Percentiles rank a stretch among this genome's conserved stretches.
phyloP scores from a whole-genome alignment of 2,888 invertebrate species.

The Sipha maydis region DNA sequence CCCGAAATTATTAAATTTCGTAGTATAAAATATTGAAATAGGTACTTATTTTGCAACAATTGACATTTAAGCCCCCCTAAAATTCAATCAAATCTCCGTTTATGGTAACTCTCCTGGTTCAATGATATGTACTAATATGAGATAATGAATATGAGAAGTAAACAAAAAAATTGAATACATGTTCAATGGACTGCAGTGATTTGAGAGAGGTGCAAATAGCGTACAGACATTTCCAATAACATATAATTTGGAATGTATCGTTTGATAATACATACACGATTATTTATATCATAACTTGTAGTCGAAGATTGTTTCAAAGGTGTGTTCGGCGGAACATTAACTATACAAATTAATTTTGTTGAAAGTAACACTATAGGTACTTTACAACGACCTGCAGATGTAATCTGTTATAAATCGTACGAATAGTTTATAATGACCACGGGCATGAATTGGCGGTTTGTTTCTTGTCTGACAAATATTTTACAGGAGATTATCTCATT shows the following conservation, averaged over 20 bases:
- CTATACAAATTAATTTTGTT: background rate
- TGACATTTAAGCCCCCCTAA: too few species aligned
- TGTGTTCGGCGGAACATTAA: background rate
- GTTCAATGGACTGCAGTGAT: background rate
- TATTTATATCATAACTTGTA: background rate
- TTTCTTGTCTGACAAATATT: background rate
- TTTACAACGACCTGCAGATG: background rate
- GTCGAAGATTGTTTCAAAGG: background rate
- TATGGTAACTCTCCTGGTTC: too few species aligned
- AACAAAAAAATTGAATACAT: background rate
- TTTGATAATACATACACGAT: background rate
- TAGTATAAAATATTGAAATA: too few species aligned
- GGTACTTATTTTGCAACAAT: too few species aligned
- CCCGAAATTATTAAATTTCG: too few species aligned
- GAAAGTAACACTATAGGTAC: background rate
- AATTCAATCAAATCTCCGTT: too few species aligned
- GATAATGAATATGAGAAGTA: background rate
- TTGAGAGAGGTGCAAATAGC: background rate
- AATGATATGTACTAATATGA: background rate
- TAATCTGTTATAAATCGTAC: background rate
- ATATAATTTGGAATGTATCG: background rate
- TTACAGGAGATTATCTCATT: background rate
- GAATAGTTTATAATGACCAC: conserved; percentile 3
- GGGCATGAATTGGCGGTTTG: background rate
- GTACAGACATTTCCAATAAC: background rate